Percentiles rank a stretch among this genome's conserved stretches.
These are phyloP conservation scores for Aphelinus atriplicis DNA, from an alignment of 1,140 invertebrate species.

Conservation along the genomic window DNA sequence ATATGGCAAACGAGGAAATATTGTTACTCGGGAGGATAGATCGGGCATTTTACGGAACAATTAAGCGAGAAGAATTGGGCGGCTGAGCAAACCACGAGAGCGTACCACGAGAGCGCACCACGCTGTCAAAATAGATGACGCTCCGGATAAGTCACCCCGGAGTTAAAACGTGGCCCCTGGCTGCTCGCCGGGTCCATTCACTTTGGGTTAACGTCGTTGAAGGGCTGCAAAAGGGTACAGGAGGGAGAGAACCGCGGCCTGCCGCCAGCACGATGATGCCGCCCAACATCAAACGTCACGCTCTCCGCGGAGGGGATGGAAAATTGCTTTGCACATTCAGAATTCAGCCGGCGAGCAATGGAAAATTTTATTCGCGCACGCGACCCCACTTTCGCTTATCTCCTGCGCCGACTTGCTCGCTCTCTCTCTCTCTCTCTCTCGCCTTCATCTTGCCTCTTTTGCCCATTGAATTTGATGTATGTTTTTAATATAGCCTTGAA, in stretches of 20 bases:
- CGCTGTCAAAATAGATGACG: conserved; percentile 68
- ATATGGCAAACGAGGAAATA: too few species aligned
- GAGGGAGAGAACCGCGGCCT: conserved; percentile 39
- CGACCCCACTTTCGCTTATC: not conserved
- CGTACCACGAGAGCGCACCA: conserved; percentile 61
- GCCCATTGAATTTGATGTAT: not conserved
- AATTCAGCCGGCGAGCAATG: not conserved
- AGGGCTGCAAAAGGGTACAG: conserved; percentile 46
- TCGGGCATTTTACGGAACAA: conserved; percentile 1
- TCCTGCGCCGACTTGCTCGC: not conserved
- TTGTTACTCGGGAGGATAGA: too few species aligned
- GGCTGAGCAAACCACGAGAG: conserved; percentile 30
- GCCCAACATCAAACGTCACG: conserved; percentile 16
- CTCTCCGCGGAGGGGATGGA: not conserved
- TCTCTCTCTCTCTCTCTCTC: not conserved
- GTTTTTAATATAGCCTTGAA: conserved; percentile 6
- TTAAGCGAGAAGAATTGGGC: conserved; percentile 26
- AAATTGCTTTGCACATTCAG: conserved; percentile 15
- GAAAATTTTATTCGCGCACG: conserved; percentile 23
- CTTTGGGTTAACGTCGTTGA: conserved; percentile 60
- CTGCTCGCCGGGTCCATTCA: conserved; percentile 54
- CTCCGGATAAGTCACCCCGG: conserved; percentile 61
- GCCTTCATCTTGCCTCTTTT: too few species aligned
- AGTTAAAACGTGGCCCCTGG: conserved; percentile 62
- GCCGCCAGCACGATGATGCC: not conserved